Evolutionary conservation across 2,113 vertebrate genomes (phyloP).

Genomic region (Cromileptes altivelis): DNA sequence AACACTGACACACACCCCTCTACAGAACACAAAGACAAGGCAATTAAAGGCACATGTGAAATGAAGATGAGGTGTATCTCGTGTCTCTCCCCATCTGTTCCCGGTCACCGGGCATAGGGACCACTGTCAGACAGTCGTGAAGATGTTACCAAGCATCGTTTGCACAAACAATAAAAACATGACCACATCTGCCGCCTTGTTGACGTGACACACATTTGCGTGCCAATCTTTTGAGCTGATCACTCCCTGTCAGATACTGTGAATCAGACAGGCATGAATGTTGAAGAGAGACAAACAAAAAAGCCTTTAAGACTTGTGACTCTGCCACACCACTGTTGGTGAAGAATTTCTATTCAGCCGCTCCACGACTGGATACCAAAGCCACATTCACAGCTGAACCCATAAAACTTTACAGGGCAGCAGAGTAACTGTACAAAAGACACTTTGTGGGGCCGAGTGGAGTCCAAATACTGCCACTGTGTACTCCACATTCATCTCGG

Average conservation of each 20-base stretch:
- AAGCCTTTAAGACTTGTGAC: background rate
- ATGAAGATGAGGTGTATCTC: conserved; percentile 59
- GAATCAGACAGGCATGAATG: conserved; percentile 52
- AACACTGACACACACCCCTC: conserved; percentile 19
- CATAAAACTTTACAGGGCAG: conserved; percentile 34
- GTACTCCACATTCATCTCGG: conserved; percentile 9
- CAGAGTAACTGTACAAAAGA: conserved; percentile 53
- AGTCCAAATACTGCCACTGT: background rate
- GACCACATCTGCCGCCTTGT: background rate
- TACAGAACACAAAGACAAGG: conserved; percentile 60
- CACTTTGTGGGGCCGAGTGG: conserved; percentile 39
- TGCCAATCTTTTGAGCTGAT: conserved; percentile 44
- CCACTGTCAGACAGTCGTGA: conserved; percentile 10
- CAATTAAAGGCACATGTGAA: conserved; percentile 58
- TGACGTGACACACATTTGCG: background rate
- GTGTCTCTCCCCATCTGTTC: conserved; percentile 61
- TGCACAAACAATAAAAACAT: conserved; percentile 25
- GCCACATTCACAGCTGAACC: conserved; percentile 42
- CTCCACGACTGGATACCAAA: conserved; percentile 20
- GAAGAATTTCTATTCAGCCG: conserved; percentile 15
- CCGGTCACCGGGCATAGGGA: conserved; percentile 34
- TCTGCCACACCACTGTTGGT: conserved; percentile 11
- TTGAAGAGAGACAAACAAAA: conserved; percentile 45
- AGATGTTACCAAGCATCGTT: conserved; percentile 8
- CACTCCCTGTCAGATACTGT: conserved; percentile 17